Evolutionary conservation across 2,888 invertebrate genomes (phyloP), one percentile per base, ranked within the genome.

Genomic region (Pharmacophagus antenor): DNA sequence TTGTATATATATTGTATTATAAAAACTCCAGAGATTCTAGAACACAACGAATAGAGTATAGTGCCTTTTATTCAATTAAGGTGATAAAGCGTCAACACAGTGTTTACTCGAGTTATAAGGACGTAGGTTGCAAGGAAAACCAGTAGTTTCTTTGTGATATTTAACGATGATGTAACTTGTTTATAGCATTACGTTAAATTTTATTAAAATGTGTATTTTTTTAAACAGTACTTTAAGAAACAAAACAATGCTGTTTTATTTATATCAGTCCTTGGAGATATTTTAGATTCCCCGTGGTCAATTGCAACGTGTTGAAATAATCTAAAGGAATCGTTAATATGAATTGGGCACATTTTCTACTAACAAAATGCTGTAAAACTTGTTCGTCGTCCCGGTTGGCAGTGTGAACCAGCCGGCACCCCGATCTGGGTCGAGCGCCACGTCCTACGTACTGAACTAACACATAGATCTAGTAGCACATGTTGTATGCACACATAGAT

Each of bases 381-480:
- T 64, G 64, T 65, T 65, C 62, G 61, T 58, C 64, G 63, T 64
- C 63, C 63, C 62, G 58, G 62, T 62, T 50, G 64, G 63, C 64
- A 60, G 65, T 67, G 58, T 61, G 50, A 49, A 55, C 31, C 50
- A 31, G 22, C 18, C 42, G 56, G 44, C 56, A 50, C 23, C 23
- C 50, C 51, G 55, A 85, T 78, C 75, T 84, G 74, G 84, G 84
- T 85, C 85, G 79, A 75, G 74, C 68, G 67, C 71, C 73, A 72
- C 75, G 74, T 77, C 75, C 78, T 75, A 77, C 78, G 72, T 80
- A 80, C 77, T 80, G 76, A 77, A 75, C 77, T 56, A 79, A 82
- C 80, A 81, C 79, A 74, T 37, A 18, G 66, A 63, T 67, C 67
- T 67, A 65, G 63, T 64, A 64, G 64, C 63, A 59, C 63, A 63